Percentiles rank a stretch among this genome's conserved stretches.
Evolutionary conservation across 2,888 invertebrate genomes (phyloP).

Genomic region (Acleris cristana): DNA sequence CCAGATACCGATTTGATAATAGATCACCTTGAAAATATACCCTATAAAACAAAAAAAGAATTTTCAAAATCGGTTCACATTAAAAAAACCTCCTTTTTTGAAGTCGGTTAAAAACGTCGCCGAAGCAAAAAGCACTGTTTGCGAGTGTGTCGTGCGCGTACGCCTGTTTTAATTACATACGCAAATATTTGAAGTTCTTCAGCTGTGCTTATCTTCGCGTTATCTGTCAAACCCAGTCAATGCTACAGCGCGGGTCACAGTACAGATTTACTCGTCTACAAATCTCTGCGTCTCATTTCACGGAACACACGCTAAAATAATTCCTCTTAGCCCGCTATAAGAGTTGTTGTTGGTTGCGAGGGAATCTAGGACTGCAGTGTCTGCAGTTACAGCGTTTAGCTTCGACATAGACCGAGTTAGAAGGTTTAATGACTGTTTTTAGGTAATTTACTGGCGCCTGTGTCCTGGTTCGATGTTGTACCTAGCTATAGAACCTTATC

Average conservation of each 20-base stretch:
- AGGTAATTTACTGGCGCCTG: background rate
- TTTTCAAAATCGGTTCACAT: too few species aligned
- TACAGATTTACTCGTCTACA: conserved; percentile 44
- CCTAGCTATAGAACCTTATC: too few species aligned
- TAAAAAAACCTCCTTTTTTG: too few species aligned
- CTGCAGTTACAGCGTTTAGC: conserved; percentile 9
- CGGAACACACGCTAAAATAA: background rate
- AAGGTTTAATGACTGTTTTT: conserved; percentile 13
- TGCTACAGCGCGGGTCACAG: conserved; percentile 72
- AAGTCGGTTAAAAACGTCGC: conserved; percentile 42
- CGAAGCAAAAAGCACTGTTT: conserved; percentile 61
- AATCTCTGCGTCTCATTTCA: conserved; percentile 21
- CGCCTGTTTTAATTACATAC: conserved; percentile 74
- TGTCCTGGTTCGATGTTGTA: background rate
- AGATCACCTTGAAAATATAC: too few species aligned
- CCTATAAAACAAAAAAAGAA: too few species aligned
- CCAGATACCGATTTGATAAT: too few species aligned
- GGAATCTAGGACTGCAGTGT: conserved; percentile 4
- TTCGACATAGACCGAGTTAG: conserved; percentile 16
- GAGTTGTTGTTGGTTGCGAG: background rate
- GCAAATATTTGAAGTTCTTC: conserved; percentile 75
- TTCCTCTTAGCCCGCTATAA: background rate
- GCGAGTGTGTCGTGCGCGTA: conserved; percentile 60
- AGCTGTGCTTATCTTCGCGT: conserved; percentile 73
- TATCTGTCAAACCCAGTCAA: conserved; percentile 84